Percentiles rank a stretch among this genome's conserved stretches.
Evolutionary conservation across 2,888 invertebrate genomes (phyloP).

Genomic region (Agriopis aurantiaria): DNA sequence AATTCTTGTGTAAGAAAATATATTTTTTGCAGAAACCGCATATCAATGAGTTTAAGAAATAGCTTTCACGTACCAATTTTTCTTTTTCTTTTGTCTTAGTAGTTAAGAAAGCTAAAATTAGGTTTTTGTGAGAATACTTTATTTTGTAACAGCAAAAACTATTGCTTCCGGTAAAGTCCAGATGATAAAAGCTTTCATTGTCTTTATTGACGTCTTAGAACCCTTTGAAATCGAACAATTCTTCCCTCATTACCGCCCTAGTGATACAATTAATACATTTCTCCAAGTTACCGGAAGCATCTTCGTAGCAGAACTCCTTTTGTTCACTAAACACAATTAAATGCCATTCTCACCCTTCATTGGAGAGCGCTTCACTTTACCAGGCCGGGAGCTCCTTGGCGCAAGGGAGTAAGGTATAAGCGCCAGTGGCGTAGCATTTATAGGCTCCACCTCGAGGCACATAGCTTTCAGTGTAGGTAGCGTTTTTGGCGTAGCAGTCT

Average conservation of each 20-base stretch:
- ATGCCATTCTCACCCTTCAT: conserved; percentile 50
- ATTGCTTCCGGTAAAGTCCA: too few species aligned
- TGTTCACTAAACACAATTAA: conserved; percentile 51
- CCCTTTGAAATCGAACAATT: conserved; percentile 19
- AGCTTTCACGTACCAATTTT: too few species aligned
- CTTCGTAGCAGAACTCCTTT: conserved; percentile 20
- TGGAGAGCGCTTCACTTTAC: conserved; percentile 44
- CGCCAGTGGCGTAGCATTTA: conserved; percentile 27
- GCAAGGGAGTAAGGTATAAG: conserved; percentile 34
- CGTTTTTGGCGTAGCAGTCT: neutral
- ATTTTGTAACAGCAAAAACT: too few species aligned
- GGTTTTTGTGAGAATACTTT: too few species aligned
- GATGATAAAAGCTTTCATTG: neutral
- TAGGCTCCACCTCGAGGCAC: too few species aligned
- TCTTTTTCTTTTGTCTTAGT: too few species aligned
- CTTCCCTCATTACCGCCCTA: conserved; percentile 10
- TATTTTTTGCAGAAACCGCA: too few species aligned
- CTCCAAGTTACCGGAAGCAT: conserved; percentile 17
- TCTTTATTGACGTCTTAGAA: neutral
- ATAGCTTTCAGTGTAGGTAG: too few species aligned
- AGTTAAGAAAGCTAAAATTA: too few species aligned
- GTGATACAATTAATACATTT: conserved; percentile 25
- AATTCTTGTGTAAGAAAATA: neutral
- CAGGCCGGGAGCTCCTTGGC: conserved; percentile 26
- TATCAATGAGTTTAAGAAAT: too few species aligned